phyloP scores from a whole-genome alignment of 2,888 invertebrate genomes.

The Leptinotarsa juncta region DNA sequence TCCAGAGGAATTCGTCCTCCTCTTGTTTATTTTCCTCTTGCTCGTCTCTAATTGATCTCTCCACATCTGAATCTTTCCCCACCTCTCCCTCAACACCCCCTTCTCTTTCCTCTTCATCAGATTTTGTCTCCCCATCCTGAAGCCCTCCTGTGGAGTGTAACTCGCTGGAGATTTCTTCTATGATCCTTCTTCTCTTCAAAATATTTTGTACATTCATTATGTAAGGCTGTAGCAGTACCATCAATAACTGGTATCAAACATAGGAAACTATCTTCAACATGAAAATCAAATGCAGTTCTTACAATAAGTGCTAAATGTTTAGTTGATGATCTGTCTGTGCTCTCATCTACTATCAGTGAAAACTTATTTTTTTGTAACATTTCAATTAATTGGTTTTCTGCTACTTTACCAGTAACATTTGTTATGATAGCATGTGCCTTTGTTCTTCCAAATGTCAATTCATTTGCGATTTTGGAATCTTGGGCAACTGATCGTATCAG shows the following conservation, averaged over 20 bases:
- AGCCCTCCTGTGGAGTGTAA: too few species aligned
- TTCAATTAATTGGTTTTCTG: not conserved
- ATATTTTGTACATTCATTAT: constrained; percentile 41
- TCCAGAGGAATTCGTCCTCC: too few species aligned
- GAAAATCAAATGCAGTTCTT: not conserved
- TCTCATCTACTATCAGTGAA: constrained; percentile 37
- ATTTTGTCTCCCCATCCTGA: too few species aligned
- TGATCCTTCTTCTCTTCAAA: constrained; percentile 44
- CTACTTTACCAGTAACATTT: not conserved
- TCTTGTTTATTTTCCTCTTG: too few species aligned
- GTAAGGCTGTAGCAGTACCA: constrained; percentile 42
- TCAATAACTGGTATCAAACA: constrained; percentile 46
- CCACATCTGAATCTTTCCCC: too few species aligned
- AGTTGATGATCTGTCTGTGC: constrained; percentile 29
- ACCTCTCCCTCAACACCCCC: too few species aligned
- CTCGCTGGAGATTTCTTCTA: too few species aligned
- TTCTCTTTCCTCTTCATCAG: too few species aligned
- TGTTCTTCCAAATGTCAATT: constrained; percentile 1
- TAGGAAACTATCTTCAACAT: constrained; percentile 37
- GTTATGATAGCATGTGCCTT: not conserved
- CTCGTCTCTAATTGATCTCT: too few species aligned
- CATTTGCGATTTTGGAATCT: not conserved
- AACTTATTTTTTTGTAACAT: constrained; percentile 24
- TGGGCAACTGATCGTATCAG: not conserved
- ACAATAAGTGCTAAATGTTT: constrained; percentile 35